Percentiles rank a stretch among this genome's conserved stretches.
These are phyloP conservation scores for Sisyra terminalis DNA, from an alignment of 2,888 invertebrate species.

Conservation along the genomic window DNA sequence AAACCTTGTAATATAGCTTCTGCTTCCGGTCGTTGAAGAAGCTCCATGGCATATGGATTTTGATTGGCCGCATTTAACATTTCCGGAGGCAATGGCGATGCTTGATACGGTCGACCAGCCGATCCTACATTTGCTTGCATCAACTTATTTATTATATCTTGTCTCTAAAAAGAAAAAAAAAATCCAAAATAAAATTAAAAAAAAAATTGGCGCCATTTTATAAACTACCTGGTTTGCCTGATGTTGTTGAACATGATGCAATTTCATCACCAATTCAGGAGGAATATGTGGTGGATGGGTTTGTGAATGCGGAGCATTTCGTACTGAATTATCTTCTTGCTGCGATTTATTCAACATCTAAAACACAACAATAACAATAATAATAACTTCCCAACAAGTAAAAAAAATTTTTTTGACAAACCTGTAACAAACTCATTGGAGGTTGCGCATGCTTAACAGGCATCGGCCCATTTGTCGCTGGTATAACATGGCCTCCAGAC, in stretches of 20 bases:
- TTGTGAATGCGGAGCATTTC: constrained; percentile 8
- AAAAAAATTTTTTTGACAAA: constrained; percentile 14
- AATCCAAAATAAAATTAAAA: neutral
- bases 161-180: constrained; percentile 18
- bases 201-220: neutral
- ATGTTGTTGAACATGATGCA: constrained; percentile 33
- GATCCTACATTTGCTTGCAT: constrained; percentile 17
- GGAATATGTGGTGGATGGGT: constrained; percentile 15
- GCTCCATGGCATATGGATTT: constrained; percentile 35
- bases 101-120: constrained; percentile 14
- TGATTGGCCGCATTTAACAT: constrained; percentile 28
- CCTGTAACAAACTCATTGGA: constrained; percentile 43
- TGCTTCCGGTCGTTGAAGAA: constrained; percentile 56
- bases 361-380: too few species aligned
- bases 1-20: constrained; percentile 60
- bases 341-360: constrained; percentile 44
- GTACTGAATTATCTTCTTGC: constrained; percentile 21
- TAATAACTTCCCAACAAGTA: neutral
- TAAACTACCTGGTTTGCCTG: constrained; percentile 1
- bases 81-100: constrained; percentile 25
- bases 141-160: constrained; percentile 26
- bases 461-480: constrained; percentile 36
- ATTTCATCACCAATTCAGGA: constrained; percentile 28
- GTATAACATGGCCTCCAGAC: constrained; percentile 45
- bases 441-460: constrained; percentile 27